Conservation (phyloP, 2,888 invertebrate species). For the Protonemura montana region DNA sequence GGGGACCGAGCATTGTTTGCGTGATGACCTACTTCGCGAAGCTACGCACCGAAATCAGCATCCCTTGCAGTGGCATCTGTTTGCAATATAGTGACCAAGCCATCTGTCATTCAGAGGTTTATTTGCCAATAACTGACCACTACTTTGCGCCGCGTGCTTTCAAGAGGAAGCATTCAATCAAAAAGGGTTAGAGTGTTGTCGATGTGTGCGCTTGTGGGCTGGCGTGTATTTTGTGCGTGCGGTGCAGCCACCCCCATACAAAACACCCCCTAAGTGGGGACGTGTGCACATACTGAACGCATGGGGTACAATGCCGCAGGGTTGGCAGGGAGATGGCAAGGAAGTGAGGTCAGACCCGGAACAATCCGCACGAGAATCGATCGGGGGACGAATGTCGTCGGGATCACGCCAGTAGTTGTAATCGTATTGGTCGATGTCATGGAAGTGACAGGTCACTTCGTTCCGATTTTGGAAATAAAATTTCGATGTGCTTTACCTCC, state of each 20-base stretch:
- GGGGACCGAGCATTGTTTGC: constrained; percentile 23
- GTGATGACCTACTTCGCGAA: constrained; percentile 35
- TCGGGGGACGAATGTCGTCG: not conserved
- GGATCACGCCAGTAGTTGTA: not conserved
- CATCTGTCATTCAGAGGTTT: constrained; percentile 38
- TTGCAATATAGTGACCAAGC: constrained; percentile 18
- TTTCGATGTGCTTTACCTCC: no score
- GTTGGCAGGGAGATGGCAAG: not conserved
- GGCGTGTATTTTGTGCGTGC: not conserved
- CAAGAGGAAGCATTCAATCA: constrained; percentile 13
- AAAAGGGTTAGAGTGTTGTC: constrained; percentile 7
- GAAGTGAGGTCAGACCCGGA: not conserved
- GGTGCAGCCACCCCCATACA: not conserved
- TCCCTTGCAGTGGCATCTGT: constrained; percentile 34
- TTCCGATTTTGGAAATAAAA: not conserved
- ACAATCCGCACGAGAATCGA: not conserved
- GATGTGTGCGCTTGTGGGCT: not conserved
- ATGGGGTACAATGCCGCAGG: not conserved
- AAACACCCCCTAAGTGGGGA: constrained; percentile 9
- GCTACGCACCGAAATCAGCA: not conserved
- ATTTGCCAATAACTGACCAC: constrained; percentile 54
- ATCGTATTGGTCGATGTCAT: not conserved
- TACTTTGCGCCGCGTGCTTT: constrained; percentile 8
- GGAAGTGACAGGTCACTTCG: not conserved
- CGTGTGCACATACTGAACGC: not conserved